Base-by-base conservation (phyloP, 2,797 vertebrate genomes). In the Rousettus madagascariensis region DNA sequence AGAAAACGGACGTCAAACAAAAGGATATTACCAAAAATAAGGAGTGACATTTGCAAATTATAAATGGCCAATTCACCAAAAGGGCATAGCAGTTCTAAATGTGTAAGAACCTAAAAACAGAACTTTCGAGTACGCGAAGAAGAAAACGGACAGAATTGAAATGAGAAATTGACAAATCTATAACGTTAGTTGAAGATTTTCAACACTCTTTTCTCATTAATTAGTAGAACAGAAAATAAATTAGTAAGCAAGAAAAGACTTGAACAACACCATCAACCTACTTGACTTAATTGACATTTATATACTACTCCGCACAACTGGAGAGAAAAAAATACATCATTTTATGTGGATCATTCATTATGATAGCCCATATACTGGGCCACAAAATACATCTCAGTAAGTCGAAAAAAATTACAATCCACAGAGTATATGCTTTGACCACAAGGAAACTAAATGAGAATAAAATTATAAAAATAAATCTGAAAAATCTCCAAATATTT, bases 401-500 rank as follows among this genome's bases (percentile, higher is more conserved):
- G 20, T 61, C 65, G 79, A 49, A 71, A 88, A 68, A 22, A 16
- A 69, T 38, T 77, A 28, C 30, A 69, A 83, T 91, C 87, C 63
- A 55, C 51, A 49, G 28, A 88, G 55, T 43, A 38, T 80, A 89
- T 78, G 78, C 55, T 72, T 63, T 77, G 51, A 66, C 49, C 75
- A 74, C 19, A 87, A 10, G 30, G 30, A 80, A 65, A 66, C 41
- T 59, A 83, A 95, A 92, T 84, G 65, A 94, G 89, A 68, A 87
- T 36, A 59, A 12, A 53, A 49, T 92, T 65, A 43, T 59, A 36
- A 65, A 86, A 69, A 71, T 69, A 77, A 94, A 72, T 43, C 36
- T 90, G 49, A 51, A 92, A 86, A 86, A 66, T 66, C 12, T 65
- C n/a, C 51, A 71, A 89, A 53, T 89, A 77, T 49, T 94, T 96